Percentiles rank a stretch among this genome's conserved stretches.
Evolutionary conservation across 2,797 vertebrate species (phyloP).

Genomic region (Hirundo rustica): DNA sequence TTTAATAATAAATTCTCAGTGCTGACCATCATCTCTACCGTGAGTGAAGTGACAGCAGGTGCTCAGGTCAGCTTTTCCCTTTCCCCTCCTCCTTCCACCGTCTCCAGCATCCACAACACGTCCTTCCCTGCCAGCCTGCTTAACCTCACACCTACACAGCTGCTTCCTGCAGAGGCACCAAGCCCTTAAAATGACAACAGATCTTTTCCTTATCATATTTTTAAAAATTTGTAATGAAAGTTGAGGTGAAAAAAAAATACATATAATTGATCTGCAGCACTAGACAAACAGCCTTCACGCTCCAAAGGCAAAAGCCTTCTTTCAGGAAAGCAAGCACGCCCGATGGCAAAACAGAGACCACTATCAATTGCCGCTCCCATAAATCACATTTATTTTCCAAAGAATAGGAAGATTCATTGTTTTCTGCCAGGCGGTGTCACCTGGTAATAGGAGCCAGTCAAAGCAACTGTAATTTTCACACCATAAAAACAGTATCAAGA

Average conservation of each 20-base stretch:
- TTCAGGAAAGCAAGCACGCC: background rate
- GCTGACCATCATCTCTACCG: background rate
- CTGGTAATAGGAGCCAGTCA: slow-evolving; percentile 33
- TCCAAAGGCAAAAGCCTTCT: background rate
- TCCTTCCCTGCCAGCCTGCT: background rate
- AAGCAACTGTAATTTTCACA: slow-evolving; percentile 53
- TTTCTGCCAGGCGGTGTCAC: slow-evolving; percentile 29
- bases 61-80: background rate
- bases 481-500: slow-evolving; percentile 46
- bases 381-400: slow-evolving; percentile 43
- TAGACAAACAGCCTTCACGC: slow-evolving; percentile 20
- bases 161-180: background rate
- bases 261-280: background rate
- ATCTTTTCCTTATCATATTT: background rate
- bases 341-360: background rate
- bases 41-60: background rate
- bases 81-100: background rate
- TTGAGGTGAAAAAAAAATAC: background rate
- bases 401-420: slow-evolving; percentile 47
- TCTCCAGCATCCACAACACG: background rate
- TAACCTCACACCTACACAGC: background rate
- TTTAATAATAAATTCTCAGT: background rate
- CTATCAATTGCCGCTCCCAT: background rate
- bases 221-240: background rate
- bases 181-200: background rate